Evolutionary conservation across 2,113 vertebrate species (phyloP).

Genomic region (Lophochroa leadbeateri): DNA sequence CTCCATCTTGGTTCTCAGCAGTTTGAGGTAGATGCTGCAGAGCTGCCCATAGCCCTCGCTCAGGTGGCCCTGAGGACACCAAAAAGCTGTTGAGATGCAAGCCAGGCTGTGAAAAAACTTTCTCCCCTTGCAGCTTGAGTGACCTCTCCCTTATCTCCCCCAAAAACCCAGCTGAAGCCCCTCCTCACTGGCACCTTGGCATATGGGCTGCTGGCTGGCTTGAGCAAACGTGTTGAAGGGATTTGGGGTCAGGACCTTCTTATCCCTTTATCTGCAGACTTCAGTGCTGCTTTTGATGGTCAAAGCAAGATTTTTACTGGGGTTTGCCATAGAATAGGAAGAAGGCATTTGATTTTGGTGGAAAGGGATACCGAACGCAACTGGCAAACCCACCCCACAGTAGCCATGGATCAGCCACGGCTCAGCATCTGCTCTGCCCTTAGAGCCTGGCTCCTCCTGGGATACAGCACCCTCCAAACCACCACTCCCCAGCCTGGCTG

Average conservation of each 20-base stretch:
- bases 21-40: constrained; percentile 98
- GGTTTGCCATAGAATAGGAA: neutral
- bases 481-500: rapidly evolving
- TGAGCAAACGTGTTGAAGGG: neutral
- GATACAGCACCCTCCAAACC: neutral
- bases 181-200: rapidly evolving
- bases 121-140: neutral
- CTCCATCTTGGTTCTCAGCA: constrained; percentile 99
- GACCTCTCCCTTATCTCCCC: neutral
- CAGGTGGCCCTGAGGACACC: constrained; percentile 85
- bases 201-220: neutral
- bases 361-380: neutral
- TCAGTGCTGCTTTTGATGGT: neutral
- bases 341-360: neutral
- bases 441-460: neutral
- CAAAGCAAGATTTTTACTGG: rapidly evolving
- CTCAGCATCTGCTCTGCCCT: neutral
- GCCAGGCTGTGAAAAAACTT: neutral
- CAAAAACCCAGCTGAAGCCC: neutral
- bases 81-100: neutral
- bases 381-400: neutral
- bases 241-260: neutral
- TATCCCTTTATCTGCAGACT: neutral
- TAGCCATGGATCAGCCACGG: neutral
- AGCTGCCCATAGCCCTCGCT: constrained; percentile 95